A percentile compares a stretch with the other conserved stretches of the same genome.
Conservation (phyloP, 2,888 invertebrate genomes). For the Poecilus cupreus region DNA sequence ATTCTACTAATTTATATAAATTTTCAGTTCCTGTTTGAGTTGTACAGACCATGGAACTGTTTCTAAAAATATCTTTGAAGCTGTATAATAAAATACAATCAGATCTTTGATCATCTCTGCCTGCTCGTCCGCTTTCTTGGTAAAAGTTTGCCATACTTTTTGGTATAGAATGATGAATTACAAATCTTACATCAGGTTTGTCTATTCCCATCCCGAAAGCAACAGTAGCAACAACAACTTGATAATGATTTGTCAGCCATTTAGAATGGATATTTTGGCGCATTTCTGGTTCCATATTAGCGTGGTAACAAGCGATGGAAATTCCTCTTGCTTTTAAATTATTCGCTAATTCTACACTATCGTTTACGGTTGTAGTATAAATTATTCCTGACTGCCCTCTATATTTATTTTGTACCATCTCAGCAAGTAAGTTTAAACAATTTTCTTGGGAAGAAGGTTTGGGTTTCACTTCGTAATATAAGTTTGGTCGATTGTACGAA, state of each 20-base stretch:
- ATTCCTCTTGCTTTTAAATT: constrained; percentile 79
- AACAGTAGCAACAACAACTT: constrained; percentile 92
- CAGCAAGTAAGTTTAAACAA: constrained; percentile 79
- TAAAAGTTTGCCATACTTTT: constrained; percentile 95
- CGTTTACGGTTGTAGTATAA: constrained; percentile 91
- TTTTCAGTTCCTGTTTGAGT: constrained; percentile 86
- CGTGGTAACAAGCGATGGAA: constrained; percentile 84
- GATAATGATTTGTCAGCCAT: constrained; percentile 81
- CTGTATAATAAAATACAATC: constrained; percentile 86
- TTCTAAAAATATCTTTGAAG: constrained; percentile 85
- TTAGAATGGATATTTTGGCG: constrained; percentile 80
- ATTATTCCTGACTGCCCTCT: constrained; percentile 88
- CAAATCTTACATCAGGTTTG: constrained; percentile 90
- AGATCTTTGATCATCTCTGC: constrained; percentile 85
- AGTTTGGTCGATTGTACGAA: constrained; percentile 91
- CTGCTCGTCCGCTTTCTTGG: constrained; percentile 93
- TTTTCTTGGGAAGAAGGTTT: constrained; percentile 82
- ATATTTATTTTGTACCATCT: constrained; percentile 81
- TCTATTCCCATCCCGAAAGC: constrained; percentile 96
- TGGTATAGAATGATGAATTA: constrained; percentile 88
- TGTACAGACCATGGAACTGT: constrained; percentile 88
- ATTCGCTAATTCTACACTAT: constrained; percentile 83
- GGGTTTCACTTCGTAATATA: constrained; percentile 84
- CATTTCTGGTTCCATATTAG: constrained; percentile 81
- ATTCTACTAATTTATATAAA: constrained; percentile 87